Conservation (phyloP, 2,797 vertebrate genomes). For the Bradypodion pumilum region DNA sequence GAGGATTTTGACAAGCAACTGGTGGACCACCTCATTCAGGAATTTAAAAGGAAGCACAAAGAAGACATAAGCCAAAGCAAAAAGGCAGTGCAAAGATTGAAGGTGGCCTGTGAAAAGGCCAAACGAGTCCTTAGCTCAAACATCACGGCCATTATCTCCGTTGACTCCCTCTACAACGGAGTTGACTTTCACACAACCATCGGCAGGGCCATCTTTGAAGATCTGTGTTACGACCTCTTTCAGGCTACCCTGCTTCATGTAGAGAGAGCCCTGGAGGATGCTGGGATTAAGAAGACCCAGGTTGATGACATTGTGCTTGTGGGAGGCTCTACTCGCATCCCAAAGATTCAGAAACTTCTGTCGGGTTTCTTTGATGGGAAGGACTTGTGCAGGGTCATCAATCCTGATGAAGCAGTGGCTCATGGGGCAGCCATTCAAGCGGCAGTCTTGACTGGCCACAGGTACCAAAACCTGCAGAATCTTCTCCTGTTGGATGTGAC, state of each 20-base stretch:
- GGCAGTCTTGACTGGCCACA: constrained; percentile 36
- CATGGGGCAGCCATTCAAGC: constrained; percentile 40
- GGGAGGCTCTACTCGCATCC: constrained; percentile 51
- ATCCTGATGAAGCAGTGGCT: constrained; percentile 51
- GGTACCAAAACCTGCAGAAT: constrained; percentile 76
- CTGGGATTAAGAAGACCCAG: constrained; percentile 48
- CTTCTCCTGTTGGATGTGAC: constrained; percentile 80
- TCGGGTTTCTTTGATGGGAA: constrained; percentile 46
- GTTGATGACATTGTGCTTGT: constrained; percentile 45
- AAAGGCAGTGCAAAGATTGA: constrained; percentile 33
- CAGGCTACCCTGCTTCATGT: constrained; percentile 34
- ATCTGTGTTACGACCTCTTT: constrained; percentile 59
- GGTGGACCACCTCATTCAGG: constrained; percentile 36
- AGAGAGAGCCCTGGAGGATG: constrained; percentile 43
- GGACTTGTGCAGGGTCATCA: constrained; percentile 52
- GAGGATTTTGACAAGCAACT: constrained; percentile 47
- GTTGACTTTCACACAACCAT: constrained; percentile 42
- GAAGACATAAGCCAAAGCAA: constrained; percentile 38
- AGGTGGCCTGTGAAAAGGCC: constrained; percentile 28
- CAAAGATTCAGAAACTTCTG: constrained; percentile 54
- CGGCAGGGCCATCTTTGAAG: constrained; percentile 42
- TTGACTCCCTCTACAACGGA: constrained; percentile 49
- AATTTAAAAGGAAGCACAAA: constrained; percentile 39
- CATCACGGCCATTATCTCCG: constrained; percentile 10
- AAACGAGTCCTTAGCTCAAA: constrained; percentile 37